Base-by-base conservation (phyloP, 2,888 invertebrate genomes). In the Sinhomidia bicolor region DNA sequence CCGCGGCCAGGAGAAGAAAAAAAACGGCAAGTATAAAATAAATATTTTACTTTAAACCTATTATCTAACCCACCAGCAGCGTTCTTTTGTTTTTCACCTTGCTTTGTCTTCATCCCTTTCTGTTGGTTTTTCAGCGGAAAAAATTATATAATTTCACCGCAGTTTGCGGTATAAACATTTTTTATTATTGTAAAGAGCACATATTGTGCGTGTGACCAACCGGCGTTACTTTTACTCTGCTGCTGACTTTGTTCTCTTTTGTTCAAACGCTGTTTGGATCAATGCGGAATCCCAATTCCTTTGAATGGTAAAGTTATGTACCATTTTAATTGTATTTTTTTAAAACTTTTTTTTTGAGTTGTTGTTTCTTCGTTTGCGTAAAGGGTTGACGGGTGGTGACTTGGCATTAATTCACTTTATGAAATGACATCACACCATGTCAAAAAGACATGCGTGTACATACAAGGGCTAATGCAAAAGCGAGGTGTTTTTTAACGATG, bases 151-250 rank as follows among this genome's bases (percentile, higher is more conserved):
- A 68, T 29, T 82, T 57, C 36, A 83, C 68, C 83, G 65, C 68
- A 83, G 36, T 83, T 68, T 83, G 83, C 71, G 68, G 83, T 71
- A 57, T 83, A n/a, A n/a, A n/a, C n/a, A n/a, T n/a, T 29, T 68
- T 65, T 60, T 26, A n/a, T 54, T 17, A 54, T 26, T 26, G 20
- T 54, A 78, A 32, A 54, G 17, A 51, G 29, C 32, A 68, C 68
- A 80, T 60, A 82, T 87, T 82, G 79, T 82, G 83, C 79, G 76
- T 83, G 76, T 88, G 88, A 79, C 76, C 62, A 88, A 44, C 83
- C 83, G 88, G 83, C 83, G 78, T 83, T 65, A 68, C 88, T 78
- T 81, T 60, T 80, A 26, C 71, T 79, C 10, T 51, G 5, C 10
- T 47, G 23, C 23, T 71, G 47, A 9, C 54, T 68, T 36, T 78